Base-by-base conservation (phyloP, 1,140 invertebrate genomes). In the Drosophila suzukii region DNA sequence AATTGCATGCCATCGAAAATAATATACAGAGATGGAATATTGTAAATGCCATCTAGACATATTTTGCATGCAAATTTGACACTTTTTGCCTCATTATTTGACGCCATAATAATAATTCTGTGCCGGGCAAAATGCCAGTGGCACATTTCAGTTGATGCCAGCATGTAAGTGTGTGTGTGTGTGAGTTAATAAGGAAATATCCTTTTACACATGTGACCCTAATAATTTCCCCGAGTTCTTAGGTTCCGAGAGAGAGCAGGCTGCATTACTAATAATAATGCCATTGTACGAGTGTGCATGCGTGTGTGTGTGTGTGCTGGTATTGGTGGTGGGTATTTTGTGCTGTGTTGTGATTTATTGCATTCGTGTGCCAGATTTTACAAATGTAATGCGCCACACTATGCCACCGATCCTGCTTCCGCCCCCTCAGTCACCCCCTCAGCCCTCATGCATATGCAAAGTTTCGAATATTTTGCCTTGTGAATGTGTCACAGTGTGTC, bases 291-390 rank as follows among this genome's bases (percentile, higher is more conserved):
- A 3, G 32, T 34, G 60, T 78, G 54, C 56, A 65, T 67, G 61
- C 44, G 44, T 46, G 43, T 65, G 34, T 36, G 43, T 65, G 34
- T 36, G 4, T 43, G 58, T 34, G 49, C 50, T 55, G 43, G 74
- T 75, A 44, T 55, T 66, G 73, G 67, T 57, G 55, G 27, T 27
- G 74, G 62, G 73, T 60, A 76, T 76, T 78, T 78, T 78, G 72
- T 81, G 76, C 62, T 81, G 60, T 84, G 79, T 86, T 88, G 70
- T 90, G 86, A 90, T 90, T 90, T 90, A 90, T 90, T 81, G 86
- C 86, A 88, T 90, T 88, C 79, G 76, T 90, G 88, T 90, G 86
- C 86, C 86, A 90, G 86, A 90, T 90, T 90, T 90, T 86, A 90
- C 81, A 83, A 86, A 90, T 80, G 86, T 86, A 76, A 90, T 90